Percentiles rank a stretch among this genome's conserved stretches.
These are phyloP conservation scores for Aquatica leii DNA, from an alignment of 2,888 invertebrate genomes.

Conservation along the genomic window DNA sequence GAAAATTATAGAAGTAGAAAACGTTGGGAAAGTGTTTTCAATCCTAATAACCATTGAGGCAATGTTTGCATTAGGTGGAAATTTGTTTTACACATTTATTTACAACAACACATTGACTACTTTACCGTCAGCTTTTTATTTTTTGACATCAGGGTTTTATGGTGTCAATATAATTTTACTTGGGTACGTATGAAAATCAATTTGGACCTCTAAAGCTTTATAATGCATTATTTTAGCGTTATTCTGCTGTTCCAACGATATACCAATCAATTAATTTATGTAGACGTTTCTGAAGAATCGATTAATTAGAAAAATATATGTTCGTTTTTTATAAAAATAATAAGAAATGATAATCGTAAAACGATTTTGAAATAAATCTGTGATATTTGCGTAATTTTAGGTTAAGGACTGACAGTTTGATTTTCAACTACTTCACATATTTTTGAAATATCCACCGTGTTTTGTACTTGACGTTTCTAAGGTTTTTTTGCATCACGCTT, in stretches of 20 bases:
- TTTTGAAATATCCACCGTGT: too few relatives aligned
- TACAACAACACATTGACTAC: conserved; percentile 67
- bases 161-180: not conserved
- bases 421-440: too few relatives aligned
- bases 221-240: not conserved
- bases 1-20: conserved; percentile 67
- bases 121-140: conserved; percentile 68
- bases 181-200: not conserved
- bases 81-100: conserved; percentile 70
- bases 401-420: too few relatives aligned
- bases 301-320: not conserved
- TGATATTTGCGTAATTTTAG: too few relatives aligned
- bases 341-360: too few relatives aligned
- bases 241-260: not conserved
- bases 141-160: conserved; percentile 61
- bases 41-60: conserved; percentile 73
- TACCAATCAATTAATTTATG: not conserved
- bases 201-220: not conserved
- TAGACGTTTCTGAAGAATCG: not conserved
- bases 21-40: conserved; percentile 71
- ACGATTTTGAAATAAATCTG: too few relatives aligned
- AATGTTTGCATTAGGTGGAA: conserved; percentile 67
- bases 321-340: too few relatives aligned
- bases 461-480: too few relatives aligned
- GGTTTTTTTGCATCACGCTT: too few relatives aligned